These are phyloP conservation scores for Oreotrochilus melanogaster DNA, from an alignment of 2,113 vertebrate genomes.

Conservation along the genomic window DNA sequence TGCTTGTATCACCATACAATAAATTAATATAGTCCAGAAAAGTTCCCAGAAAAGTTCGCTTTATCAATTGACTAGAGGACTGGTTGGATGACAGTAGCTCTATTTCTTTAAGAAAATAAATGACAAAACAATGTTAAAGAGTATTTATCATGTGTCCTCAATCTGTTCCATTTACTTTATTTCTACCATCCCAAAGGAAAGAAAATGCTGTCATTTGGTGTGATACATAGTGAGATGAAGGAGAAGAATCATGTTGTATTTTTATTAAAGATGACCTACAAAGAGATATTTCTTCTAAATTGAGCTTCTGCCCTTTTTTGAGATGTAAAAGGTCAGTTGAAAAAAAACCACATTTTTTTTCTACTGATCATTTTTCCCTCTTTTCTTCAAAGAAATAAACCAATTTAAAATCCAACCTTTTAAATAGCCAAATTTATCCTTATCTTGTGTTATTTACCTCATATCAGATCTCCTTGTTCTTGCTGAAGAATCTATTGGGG, in stretches of 20 bases:
- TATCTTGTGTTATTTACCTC: background rate
- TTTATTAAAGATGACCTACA: conserved; percentile 52
- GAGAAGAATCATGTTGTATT: conserved; percentile 24
- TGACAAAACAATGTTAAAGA: background rate
- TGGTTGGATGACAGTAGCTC: background rate
- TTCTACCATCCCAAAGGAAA: conserved; percentile 38
- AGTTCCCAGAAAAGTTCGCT: background rate
- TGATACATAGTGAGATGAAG: conserved; percentile 9
- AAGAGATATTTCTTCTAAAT: conserved; percentile 28
- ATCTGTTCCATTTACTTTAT: conserved; percentile 65
- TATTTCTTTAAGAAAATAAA: background rate
- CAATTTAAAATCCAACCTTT: background rate
- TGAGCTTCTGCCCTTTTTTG: conserved; percentile 10
- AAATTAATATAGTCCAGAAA: background rate
- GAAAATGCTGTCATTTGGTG: conserved; percentile 37
- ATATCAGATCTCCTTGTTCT: background rate
- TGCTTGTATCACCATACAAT: background rate
- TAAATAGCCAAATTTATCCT: background rate
- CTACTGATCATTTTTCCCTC: background rate
- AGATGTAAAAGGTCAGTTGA: background rate
- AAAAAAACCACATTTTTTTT: background rate
- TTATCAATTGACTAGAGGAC: background rate
- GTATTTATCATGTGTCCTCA: conserved; percentile 47
- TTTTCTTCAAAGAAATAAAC: background rate
- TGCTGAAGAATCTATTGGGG: background rate